phyloP scores from a whole-genome alignment of 2,888 invertebrate genomes.

The Drosophila tripunctata region DNA sequence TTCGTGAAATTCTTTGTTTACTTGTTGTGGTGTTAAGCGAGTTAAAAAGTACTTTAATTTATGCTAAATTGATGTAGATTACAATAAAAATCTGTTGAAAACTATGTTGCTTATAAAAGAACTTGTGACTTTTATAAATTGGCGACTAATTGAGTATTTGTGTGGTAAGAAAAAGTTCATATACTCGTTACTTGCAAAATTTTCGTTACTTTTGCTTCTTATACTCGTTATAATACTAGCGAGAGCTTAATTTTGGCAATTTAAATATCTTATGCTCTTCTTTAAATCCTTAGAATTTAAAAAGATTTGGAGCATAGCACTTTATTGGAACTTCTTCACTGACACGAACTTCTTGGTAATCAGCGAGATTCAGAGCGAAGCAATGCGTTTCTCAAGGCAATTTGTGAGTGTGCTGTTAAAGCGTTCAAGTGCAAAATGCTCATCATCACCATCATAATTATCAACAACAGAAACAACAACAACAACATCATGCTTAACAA shows the following conservation, averaged over 20 bases:
- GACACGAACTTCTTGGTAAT: neutral
- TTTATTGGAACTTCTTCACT: neutral
- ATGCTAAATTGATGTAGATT: too few relatives aligned
- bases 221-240: neutral
- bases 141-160: too few relatives aligned
- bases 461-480: slow-evolving; percentile 6
- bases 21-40: too few relatives aligned
- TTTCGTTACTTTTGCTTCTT: neutral
- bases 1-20: neutral
- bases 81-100: too few relatives aligned
- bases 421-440: slow-evolving; percentile 52
- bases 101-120: too few relatives aligned
- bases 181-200: neutral
- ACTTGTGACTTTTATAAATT: too few relatives aligned
- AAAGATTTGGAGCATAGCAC: neutral
- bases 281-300: neutral
- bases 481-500: slow-evolving; percentile 6
- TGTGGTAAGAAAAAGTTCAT: neutral
- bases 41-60: too few relatives aligned
- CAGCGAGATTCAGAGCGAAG: slow-evolving; percentile 26
- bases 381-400: slow-evolving; percentile 13
- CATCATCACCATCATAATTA: slow-evolving; percentile 23
- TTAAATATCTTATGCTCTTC: neutral
- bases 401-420: slow-evolving; percentile 33
- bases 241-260: neutral